These are phyloP conservation scores for Atherinosoma microstoma DNA, from an alignment of 2,797 vertebrate species.

Conservation along the genomic window DNA sequence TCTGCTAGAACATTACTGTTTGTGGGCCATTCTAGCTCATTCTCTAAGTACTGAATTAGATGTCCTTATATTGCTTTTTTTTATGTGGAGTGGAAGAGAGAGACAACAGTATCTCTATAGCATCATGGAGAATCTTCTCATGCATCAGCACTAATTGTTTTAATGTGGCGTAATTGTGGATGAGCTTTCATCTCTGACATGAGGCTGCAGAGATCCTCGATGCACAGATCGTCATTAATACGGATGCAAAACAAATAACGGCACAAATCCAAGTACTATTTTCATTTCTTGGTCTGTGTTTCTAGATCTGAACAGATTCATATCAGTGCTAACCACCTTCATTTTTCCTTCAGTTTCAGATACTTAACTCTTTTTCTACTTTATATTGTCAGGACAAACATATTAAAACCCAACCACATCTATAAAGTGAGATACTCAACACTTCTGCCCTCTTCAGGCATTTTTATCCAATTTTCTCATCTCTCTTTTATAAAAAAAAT, in stretches of 20 bases:
- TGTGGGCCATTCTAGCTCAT: conserved; percentile 39
- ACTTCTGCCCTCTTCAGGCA: too few relatives aligned
- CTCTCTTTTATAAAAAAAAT: too few relatives aligned
- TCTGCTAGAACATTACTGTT: conserved; percentile 25
- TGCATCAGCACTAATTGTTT: conserved; percentile 41
- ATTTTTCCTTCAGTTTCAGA: neutral
- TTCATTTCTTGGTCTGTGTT: neutral
- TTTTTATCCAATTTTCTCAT: too few relatives aligned
- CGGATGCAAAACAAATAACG: neutral
- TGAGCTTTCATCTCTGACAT: conserved; percentile 48
- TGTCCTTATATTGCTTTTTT: conserved; percentile 32
- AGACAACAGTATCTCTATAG: conserved; percentile 32
- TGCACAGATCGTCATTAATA: neutral
- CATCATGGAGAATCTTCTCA: conserved; percentile 35
- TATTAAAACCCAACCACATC: too few relatives aligned
- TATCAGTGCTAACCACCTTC: too few relatives aligned
- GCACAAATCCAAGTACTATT: neutral
- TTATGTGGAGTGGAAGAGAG: conserved; percentile 21
- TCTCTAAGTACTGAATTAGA: conserved; percentile 54
- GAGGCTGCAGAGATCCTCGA: conserved; percentile 7
- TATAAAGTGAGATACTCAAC: too few relatives aligned
- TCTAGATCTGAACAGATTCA: neutral
- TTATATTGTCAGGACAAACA: too few relatives aligned
- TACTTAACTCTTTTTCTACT: too few relatives aligned
- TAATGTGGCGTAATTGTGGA: conserved; percentile 43